Evolutionary conservation across 92 coral and sea anemone genomes (phyloP).

Genomic region (Porites cylindrica): DNA sequence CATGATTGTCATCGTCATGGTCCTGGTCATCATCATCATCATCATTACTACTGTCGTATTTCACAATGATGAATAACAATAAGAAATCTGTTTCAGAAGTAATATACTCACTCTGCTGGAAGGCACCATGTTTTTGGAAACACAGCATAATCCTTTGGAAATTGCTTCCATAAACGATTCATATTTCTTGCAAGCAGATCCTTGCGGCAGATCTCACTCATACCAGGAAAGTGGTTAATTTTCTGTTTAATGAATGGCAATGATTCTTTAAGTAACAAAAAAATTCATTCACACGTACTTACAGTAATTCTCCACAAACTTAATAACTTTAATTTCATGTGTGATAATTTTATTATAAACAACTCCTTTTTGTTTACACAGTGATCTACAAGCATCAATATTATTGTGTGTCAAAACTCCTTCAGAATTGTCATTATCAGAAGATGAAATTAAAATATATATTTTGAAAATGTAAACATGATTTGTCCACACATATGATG

Average conservation of each 20-base stretch:
- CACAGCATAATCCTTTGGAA: constrained; percentile 97
- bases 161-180: constrained; percentile 97
- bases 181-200: constrained; percentile 96
- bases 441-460: neutral
- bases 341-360: neutral
- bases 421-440: neutral
- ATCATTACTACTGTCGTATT: no score
- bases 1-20: no score
- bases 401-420: neutral
- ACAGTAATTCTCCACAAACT: no score
- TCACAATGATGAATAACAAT: no score
- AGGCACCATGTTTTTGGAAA: constrained; percentile 98
- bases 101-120: constrained; percentile 92
- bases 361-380: neutral
- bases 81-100: no score
- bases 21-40: no score
- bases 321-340: neutral
- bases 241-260: constrained; percentile 62
- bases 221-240: constrained; percentile 99
- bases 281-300: no score
- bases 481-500: neutral
- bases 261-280: neutral
- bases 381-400: neutral
- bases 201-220: constrained; percentile 98
- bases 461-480: neutral